Evolutionary conservation across 2,113 vertebrate species (phyloP), one percentile per base, ranked within the genome.

Genomic region (Microcebus ravelobensis): DNA sequence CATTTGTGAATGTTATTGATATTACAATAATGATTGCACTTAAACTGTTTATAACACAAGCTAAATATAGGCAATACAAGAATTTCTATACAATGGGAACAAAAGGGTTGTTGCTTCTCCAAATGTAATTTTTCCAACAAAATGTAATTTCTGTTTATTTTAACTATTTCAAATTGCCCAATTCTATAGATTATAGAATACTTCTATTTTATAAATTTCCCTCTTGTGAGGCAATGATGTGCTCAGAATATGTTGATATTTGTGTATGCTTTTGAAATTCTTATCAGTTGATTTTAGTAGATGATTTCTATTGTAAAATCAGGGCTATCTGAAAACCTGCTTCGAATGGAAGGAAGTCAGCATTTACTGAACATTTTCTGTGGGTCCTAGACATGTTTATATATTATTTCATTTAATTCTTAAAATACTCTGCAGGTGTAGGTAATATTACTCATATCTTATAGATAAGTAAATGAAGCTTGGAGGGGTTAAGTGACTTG

Each of bases 31-130:
- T 92, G 70, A 90, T 73, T 94, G 39, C 86, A 76, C 25, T 93
- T 94, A 85, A 86, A 85, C 73, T 84, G 61, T 91, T 97, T 90
- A 83, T 96, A 92, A 92, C 67, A 94, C 71, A 92, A 55, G 67
- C 52, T 92, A 95, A 95, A 77, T 96, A 92, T n/a, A 86, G 45
- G 73, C 68, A 77, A 31, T 94, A 77, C 6, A 96, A 92, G 57
- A 87, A 87, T 77, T 95, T 92, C 87, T 92, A 21, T 93, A 52
- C 79, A 88, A 61, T 76, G 84, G 31, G 29, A 48, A 81, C 68
- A 91, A 81, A 97, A 59, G 21, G 59, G 8, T 90, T 76, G 39
- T 34, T 92, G 27, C 29, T 90, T 90, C 94, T 52, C 42, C 31
- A 96, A 65, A 77, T 90, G 42, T 61, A 92, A 92, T 94, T 96